Base-by-base conservation (phyloP, 2,797 vertebrate genomes). In the Parauchenoglanis ngamensis region DNA sequence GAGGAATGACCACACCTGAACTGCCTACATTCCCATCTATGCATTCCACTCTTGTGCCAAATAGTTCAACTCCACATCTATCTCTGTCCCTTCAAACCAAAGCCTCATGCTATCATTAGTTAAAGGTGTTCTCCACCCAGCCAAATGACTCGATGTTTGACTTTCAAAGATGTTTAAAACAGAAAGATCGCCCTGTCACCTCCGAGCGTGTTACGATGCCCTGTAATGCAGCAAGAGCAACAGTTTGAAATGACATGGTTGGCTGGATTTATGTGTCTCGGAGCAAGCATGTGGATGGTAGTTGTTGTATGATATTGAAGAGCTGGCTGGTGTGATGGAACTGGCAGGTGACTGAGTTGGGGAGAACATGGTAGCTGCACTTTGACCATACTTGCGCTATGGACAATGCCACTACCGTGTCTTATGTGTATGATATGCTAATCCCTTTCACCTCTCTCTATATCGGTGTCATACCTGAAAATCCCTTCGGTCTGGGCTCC, bases 401-500 rank as follows among this genome's bases (percentile, higher is more conserved):
- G 19, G 25, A 54, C 6, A 2, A n/a, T n/a, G 25, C 25, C 59
- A 35, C 1, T 23, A 23, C 3, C 5, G 19, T 23, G 56, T 79
- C 17, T 21, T 57, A 59, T 78, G 8, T 12, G 77, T 0, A 2
- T 40, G 54, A 57, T 79, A 40, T 59, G 28, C 28, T 57, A 49
- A 49, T 35, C 44, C 1, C 19, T 76, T 44, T 46, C 0, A 7
- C 23, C 19, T 52, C 3, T 28, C 7, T 54, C 1, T 59, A 4
- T 23, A 4, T 40, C 3, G 1, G 2, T 15, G 10, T 85, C 90
- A 88, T 88, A 96, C 96, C 96, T 96, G 94, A 97, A 97, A 91
- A 97, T 97, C 25, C 96, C 96, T 89, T 96, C 96, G 0, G 96
- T 95, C 89, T 94, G 95, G 6, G 95, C 96, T 75, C 96, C 96